Evolutionary conservation across 2,888 invertebrate species (phyloP).

Genomic region (Phalangium opilio): DNA sequence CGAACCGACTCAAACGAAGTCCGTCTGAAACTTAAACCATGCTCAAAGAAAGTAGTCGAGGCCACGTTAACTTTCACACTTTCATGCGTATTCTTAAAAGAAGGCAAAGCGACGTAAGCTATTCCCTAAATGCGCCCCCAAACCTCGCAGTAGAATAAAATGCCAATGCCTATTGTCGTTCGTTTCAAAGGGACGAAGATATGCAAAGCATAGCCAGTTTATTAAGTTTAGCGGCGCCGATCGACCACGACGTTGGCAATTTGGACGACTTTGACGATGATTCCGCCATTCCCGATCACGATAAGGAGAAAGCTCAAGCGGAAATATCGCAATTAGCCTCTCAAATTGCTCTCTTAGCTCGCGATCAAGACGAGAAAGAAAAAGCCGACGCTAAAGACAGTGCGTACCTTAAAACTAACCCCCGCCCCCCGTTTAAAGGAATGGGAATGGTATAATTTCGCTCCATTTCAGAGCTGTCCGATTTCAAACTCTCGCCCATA

Average conservation of each 20-base stretch:
- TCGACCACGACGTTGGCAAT: constrained; percentile 61
- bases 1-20: constrained; percentile 68
- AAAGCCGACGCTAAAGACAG: neutral
- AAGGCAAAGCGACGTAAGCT: constrained; percentile 92
- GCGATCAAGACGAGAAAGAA: constrained; percentile 4
- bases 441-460: no score
- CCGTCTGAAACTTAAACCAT: constrained; percentile 59
- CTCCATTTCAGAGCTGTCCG: no score
- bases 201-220: constrained; percentile 94
- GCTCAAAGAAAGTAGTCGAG: constrained; percentile 63
- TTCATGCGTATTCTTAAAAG: constrained; percentile 76
- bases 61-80: constrained; percentile 72
- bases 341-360: constrained; percentile 22
- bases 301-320: constrained; percentile 5
- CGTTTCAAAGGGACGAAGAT: constrained; percentile 66
- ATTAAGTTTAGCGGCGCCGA: constrained; percentile 80
- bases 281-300: constrained; percentile 12
- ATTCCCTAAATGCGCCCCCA: no score
- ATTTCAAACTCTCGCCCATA: neutral
- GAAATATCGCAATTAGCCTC: constrained; percentile 30
- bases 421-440: no score
- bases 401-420: no score
- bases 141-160: no score
- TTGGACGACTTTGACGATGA: constrained; percentile 84
- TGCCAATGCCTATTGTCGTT: constrained; percentile 1